Evolutionary conservation across 2,888 invertebrate genomes (phyloP), one percentile per base, ranked within the genome.

Genomic region (Ditula angustiorana): DNA sequence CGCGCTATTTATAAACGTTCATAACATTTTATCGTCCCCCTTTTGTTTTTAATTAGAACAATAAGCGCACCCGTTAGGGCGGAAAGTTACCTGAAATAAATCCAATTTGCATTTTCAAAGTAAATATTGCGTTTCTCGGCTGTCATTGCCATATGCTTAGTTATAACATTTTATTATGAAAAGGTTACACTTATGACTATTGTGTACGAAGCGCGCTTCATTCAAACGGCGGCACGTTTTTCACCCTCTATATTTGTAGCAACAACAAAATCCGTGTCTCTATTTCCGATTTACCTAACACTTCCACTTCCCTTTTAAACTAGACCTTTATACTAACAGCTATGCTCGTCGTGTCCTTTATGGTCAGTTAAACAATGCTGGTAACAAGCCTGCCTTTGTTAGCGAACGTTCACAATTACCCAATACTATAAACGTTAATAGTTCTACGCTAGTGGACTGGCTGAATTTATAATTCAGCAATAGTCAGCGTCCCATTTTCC

Each of bases 161-260:
- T n/a, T n/a, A n/a, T n/a, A n/a, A n/a, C n/a, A n/a, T n/a, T n/a
- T n/a, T n/a, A n/a, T n/a, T n/a, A n/a, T n/a, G n/a, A n/a, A n/a
- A n/a, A n/a, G n/a, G n/a, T n/a, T n/a, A n/a, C n/a, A n/a, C n/a
- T n/a, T n/a, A n/a, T n/a, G n/a, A n/a, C n/a, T n/a, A n/a, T n/a
- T n/a, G n/a, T n/a, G n/a, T n/a, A n/a, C n/a, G n/a, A n/a, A n/a
- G n/a, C n/a, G n/a, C n/a, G n/a, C n/a, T n/a, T n/a, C n/a, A n/a
- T n/a, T n/a, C n/a, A n/a, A n/a, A n/a, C n/a, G n/a, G n/a, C n/a
- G n/a, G n/a, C n/a, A n/a, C n/a, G n/a, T n/a, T n/a, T n/a, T n/a
- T n/a, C n/a, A n/a, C n/a, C n/a, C n/a, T n/a, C n/a, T n/a, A n/a
- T 58, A 63, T 57, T 63, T 63, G 57, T 58, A 44, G 50, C 50